Conservation (phyloP, 2,888 invertebrate species). For the Drosophila flavopinicola region DNA sequence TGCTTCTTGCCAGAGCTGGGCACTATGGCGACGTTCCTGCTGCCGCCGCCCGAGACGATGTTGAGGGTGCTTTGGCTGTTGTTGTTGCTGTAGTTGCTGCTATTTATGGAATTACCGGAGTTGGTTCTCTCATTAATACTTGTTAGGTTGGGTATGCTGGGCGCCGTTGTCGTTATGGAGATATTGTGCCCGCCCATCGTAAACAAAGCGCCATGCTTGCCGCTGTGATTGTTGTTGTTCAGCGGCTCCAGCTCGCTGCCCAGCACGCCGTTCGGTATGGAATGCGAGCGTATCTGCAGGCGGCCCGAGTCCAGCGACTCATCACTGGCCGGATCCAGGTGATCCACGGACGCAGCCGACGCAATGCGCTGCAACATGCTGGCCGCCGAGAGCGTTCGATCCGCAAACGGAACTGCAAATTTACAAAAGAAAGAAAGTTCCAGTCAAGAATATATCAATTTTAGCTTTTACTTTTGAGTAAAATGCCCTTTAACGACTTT, state of each 20-base stretch:
- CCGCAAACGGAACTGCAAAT: conserved; percentile 62
- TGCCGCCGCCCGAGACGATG: conserved; percentile 34
- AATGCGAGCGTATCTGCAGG: conserved; percentile 83
- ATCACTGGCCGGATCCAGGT: conserved; percentile 84
- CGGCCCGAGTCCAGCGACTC: conserved; percentile 84
- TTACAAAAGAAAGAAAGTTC: too few species aligned
- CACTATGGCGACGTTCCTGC: conserved; percentile 30
- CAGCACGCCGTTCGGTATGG: conserved; percentile 83
- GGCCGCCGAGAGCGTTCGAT: conserved; percentile 83
- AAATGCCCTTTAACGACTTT: too few species aligned
- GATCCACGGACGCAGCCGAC: conserved; percentile 83
- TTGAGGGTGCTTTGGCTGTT: conserved; percentile 56
- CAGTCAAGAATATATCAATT: too few species aligned
- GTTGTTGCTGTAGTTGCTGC: conserved; percentile 73
- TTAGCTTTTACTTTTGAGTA: too few species aligned
- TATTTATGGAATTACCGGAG: conserved; percentile 79
- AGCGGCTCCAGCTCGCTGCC: conserved; percentile 81
- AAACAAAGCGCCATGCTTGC: conserved; percentile 70
- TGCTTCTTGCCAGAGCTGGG: conserved; percentile 45
- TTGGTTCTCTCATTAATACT: conserved; percentile 84
- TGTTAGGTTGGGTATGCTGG: conserved; percentile 81
- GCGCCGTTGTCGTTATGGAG: conserved; percentile 75
- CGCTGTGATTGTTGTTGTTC: conserved; percentile 57
- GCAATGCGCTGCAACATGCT: conserved; percentile 82
- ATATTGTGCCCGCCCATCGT: conserved; percentile 78